A percentile compares a stretch with the other conserved stretches of the same genome.
Conservation (phyloP, 2,888 invertebrate species). For the Eupelmus urozonus region DNA sequence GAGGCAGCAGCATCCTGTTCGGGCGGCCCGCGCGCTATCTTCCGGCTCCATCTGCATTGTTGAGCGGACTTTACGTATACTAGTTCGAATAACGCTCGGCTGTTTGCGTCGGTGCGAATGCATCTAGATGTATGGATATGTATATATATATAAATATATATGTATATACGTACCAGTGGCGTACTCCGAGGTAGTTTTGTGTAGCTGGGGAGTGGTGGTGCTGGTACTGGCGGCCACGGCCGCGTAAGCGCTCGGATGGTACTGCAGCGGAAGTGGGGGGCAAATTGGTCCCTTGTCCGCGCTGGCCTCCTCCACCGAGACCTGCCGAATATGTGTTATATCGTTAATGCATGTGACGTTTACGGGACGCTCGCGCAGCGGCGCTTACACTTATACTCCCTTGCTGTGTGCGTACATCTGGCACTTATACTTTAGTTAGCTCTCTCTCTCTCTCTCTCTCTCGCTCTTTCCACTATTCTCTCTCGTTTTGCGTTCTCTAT, state of each 20-base stretch:
- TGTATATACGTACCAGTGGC: slow-evolving; percentile 67
- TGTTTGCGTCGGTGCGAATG: slow-evolving; percentile 20
- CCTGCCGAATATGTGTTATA: slow-evolving; percentile 69
- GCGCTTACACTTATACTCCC: neutral
- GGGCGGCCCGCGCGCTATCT: slow-evolving; percentile 8
- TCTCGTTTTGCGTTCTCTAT: neutral
- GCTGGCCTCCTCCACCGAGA: slow-evolving; percentile 71
- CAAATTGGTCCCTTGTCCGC: slow-evolving; percentile 76
- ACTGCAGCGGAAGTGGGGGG: slow-evolving; percentile 74
- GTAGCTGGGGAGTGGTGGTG: slow-evolving; percentile 71
- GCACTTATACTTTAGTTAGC: neutral
- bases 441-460: neutral
- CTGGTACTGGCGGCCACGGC: slow-evolving; percentile 65
- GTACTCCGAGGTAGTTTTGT: slow-evolving; percentile 73
- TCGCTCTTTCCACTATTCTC: slow-evolving; percentile 1
- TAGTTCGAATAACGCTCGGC: slow-evolving; percentile 42
- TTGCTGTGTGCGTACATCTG: neutral
- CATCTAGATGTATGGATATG: neutral
- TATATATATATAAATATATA: neutral
- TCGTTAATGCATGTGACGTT: slow-evolving; percentile 70
- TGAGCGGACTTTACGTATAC: neutral
- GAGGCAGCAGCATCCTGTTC: neutral
- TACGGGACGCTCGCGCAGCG: slow-evolving; percentile 51
- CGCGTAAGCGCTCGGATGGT: slow-evolving; percentile 72
- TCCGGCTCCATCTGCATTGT: slow-evolving; percentile 28